phyloP scores from a whole-genome alignment of 2,888 invertebrate genomes.

The Microctonus brassicae region DNA sequence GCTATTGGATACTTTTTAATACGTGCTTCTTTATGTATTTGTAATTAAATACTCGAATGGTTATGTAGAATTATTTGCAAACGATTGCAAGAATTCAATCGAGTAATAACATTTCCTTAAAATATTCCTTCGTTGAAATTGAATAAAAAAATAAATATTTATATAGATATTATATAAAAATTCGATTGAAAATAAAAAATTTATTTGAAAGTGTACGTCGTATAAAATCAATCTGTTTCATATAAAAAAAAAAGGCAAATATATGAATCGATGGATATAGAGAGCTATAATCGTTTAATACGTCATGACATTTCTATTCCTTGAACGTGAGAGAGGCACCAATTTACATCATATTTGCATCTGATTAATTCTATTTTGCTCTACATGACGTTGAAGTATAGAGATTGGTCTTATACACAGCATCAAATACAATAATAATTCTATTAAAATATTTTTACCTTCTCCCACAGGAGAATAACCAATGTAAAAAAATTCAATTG shows the following conservation, averaged over 20 bases:
- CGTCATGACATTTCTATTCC: slow-evolving; percentile 21
- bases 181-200: slow-evolving; percentile 20
- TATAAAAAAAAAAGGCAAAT: background rate
- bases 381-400: background rate
- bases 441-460: background rate
- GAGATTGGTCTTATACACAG: background rate
- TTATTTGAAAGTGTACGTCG: slow-evolving; percentile 17
- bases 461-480: too few relatives aligned
- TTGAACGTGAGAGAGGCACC: slow-evolving; percentile 9
- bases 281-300: slow-evolving; percentile 25
- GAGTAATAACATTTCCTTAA: background rate
- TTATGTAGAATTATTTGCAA: background rate
- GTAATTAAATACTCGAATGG: background rate
- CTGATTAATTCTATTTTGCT: slow-evolving; percentile 28
- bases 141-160: background rate
- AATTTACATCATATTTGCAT: slow-evolving; percentile 39
- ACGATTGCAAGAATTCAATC: background rate
- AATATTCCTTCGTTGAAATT: background rate
- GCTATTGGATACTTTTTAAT: background rate
- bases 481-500: too few relatives aligned
- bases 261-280: background rate
- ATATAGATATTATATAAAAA: too few relatives aligned
- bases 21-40: background rate
- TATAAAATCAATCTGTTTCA: slow-evolving; percentile 21
- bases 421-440: background rate